Conservation (phyloP, 2,113 vertebrate species). For the Todiramphus chloris region DNA sequence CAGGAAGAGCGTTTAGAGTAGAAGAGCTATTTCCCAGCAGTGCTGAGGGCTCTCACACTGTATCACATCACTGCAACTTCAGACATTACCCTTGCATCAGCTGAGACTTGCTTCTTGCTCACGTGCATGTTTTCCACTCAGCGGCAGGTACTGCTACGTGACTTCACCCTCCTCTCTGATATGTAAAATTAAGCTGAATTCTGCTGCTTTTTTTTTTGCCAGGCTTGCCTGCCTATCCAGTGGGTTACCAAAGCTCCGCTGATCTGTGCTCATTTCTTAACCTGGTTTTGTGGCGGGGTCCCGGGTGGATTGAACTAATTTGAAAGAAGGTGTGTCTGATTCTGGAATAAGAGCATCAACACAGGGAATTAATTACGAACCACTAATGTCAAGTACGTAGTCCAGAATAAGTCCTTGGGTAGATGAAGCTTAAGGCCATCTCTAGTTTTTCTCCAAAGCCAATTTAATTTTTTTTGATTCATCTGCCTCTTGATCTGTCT, state of each 20-base stretch:
- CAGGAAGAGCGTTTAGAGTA: not conserved
- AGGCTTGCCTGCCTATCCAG: not conserved
- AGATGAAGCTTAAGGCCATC: conserved; percentile 11
- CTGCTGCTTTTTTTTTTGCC: not conserved
- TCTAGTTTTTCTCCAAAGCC: not conserved
- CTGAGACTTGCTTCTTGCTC: not conserved
- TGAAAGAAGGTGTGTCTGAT: conserved; percentile 23
- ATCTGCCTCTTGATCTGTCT: not conserved
- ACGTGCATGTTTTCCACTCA: not conserved
- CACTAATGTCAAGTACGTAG: conserved; percentile 3
- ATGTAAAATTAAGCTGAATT: not conserved
- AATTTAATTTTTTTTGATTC: not conserved
- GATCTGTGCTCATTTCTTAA: conserved; percentile 62
- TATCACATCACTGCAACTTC: conserved; percentile 14
- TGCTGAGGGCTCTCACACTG: not conserved
- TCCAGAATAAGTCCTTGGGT: conserved; percentile 14
- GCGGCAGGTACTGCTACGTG: not conserved
- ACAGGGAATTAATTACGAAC: conserved; percentile 47
- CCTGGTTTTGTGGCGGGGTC: conserved; percentile 42
- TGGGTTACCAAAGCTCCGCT: not conserved
- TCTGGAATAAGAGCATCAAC: conserved; percentile 60
- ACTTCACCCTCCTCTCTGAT: not conserved
- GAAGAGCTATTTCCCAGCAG: not conserved
- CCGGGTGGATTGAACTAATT: conserved; percentile 16
- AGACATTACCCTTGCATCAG: not conserved